Percentiles rank a stretch among this genome's conserved stretches.
Conservation (phyloP, 2,888 invertebrate species). For the Mythimna albipuncta region DNA sequence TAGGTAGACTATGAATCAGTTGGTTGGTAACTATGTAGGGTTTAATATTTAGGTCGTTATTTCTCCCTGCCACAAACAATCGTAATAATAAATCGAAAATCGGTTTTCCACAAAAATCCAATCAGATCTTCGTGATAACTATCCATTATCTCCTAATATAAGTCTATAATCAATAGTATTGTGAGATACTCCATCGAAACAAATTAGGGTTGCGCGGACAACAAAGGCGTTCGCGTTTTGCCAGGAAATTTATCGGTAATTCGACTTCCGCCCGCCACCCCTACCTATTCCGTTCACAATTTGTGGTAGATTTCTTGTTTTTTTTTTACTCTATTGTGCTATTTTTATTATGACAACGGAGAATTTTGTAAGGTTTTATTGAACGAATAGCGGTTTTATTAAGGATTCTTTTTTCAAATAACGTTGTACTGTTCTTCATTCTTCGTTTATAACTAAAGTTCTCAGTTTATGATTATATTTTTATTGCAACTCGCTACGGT, state of each 20-base stretch:
- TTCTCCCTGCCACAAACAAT: not conserved
- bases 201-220: conserved; percentile 73
- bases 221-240: conserved; percentile 73
- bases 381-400: conserved; percentile 2
- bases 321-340: conserved; percentile 62
- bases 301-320: conserved; percentile 55
- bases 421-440: not conserved
- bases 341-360: conserved; percentile 52
- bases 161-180: conserved; percentile 59
- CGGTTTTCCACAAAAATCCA: conserved; percentile 11
- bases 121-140: conserved; percentile 35
- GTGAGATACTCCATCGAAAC: conserved; percentile 71
- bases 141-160: conserved; percentile 56
- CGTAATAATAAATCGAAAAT: not conserved
- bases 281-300: conserved; percentile 63
- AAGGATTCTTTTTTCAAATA: not conserved
- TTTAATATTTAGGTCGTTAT: too few species aligned
- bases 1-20: not conserved
- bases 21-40: not conserved
- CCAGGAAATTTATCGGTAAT: conserved; percentile 79
- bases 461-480: too few species aligned
- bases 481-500: too few species aligned
- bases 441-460: not conserved
- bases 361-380: conserved; percentile 39
- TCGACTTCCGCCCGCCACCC: conserved; percentile 75